A percentile compares a stretch with the other conserved stretches of the same genome.
Evolutionary conservation across 2,888 invertebrate species (phyloP).

Genomic region (Pollenia angustigena): DNA sequence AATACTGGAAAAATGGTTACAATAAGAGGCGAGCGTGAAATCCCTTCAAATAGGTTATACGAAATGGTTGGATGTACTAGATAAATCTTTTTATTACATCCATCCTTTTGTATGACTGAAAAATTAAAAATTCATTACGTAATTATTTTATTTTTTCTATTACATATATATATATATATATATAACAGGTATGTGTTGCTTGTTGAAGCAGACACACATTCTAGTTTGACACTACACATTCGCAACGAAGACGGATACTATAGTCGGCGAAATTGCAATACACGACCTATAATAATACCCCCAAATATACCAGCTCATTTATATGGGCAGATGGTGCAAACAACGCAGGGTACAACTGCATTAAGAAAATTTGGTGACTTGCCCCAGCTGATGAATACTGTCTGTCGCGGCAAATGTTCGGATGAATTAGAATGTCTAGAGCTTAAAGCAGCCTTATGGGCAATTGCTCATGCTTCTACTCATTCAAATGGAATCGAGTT

Average conservation of each 20-base stretch:
- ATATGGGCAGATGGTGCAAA: constrained; percentile 92
- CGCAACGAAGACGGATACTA: constrained; percentile 91
- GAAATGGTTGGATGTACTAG: constrained; percentile 33
- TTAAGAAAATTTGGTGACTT: constrained; percentile 82
- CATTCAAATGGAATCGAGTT: constrained; percentile 91
- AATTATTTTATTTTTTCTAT: constrained; percentile 44
- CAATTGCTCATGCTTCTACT: constrained; percentile 92
- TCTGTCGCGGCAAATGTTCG: constrained; percentile 85
- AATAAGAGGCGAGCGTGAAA: constrained; percentile 87
- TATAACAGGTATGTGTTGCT: constrained; percentile 91
- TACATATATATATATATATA: constrained; percentile 15
- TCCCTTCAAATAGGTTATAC: constrained; percentile 48
- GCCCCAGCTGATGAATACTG: constrained; percentile 79
- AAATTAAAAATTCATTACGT: constrained; percentile 1
- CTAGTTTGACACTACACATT: constrained; percentile 93
- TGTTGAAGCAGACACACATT: constrained; percentile 95
- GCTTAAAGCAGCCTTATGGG: constrained; percentile 96
- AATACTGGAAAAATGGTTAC: constrained; percentile 91
- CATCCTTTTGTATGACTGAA: constrained; percentile 55
- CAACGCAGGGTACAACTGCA: constrained; percentile 85
- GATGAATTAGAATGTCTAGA: constrained; percentile 90
- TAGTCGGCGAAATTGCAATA: constrained; percentile 87
- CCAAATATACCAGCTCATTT: constrained; percentile 88
- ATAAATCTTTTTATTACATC: constrained; percentile 6
- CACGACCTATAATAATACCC: constrained; percentile 85